Conservation (phyloP, 2,797 vertebrate genomes). For the Peromyscus aztecus region DNA sequence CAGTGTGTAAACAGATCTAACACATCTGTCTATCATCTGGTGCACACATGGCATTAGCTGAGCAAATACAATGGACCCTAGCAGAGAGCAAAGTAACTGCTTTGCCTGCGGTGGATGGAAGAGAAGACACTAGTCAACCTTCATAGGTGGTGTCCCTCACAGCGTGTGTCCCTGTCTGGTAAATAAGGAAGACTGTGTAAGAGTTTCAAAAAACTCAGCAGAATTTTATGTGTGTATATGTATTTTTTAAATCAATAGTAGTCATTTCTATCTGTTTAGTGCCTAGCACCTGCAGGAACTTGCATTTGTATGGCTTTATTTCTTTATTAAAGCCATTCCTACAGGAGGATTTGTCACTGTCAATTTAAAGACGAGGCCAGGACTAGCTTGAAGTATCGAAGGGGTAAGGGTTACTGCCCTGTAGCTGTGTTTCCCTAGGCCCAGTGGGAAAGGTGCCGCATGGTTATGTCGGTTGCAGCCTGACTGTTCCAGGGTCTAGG, state of each 20-base stretch:
- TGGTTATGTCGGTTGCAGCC: not conserved
- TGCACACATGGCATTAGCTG: not conserved
- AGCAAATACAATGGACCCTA: not conserved
- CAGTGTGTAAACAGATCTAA: not conserved
- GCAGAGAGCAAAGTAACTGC: not conserved
- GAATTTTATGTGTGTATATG: not conserved
- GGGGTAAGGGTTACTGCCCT: not conserved
- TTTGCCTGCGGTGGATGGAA: too few relatives aligned
- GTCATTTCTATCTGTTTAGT: not conserved
- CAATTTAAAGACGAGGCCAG: not conserved
- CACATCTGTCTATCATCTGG: not conserved
- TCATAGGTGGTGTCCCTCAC: rapidly evolving
- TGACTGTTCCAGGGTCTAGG: not conserved
- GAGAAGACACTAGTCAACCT: not conserved
- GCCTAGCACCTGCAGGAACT: not conserved
- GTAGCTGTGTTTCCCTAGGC: not conserved
- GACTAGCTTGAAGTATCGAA: not conserved
- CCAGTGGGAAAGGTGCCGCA: not conserved
- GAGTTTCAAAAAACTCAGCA: not conserved
- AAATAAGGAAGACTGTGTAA: not conserved
- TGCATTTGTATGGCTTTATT: not conserved
- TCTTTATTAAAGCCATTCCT: not conserved
- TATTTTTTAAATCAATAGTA: constrained; percentile 22
- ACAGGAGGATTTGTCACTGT: not conserved
- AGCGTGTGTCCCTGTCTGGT: not conserved